Conservation (phyloP, 2,113 vertebrate genomes). For the Dasyurus viverrinus region DNA sequence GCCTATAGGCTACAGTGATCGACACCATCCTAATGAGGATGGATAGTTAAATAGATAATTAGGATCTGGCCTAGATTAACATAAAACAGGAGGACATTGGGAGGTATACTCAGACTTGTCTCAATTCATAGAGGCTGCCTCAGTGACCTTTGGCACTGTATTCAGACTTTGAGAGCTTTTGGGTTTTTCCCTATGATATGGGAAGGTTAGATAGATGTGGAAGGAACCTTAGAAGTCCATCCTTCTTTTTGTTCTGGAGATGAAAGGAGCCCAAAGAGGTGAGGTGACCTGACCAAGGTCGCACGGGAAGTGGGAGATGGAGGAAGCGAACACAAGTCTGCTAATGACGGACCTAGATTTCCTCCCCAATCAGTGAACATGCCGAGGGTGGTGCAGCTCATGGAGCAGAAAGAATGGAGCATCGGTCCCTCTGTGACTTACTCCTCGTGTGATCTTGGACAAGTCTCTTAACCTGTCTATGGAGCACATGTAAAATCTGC, state of each 20-base stretch:
- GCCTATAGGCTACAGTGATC: background rate
- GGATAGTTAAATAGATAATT: slow-evolving; percentile 30
- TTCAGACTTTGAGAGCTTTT: background rate
- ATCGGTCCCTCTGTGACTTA: no score
- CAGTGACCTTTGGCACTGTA: background rate
- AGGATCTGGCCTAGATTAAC: slow-evolving; percentile 26
- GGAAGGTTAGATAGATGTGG: background rate
- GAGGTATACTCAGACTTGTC: background rate
- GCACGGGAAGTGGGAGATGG: background rate
- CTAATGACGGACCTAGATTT: background rate
- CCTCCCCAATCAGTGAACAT: background rate
- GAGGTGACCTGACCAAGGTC: background rate
- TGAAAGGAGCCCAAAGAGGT: background rate
- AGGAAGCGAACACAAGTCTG: background rate
- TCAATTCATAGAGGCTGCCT: background rate
- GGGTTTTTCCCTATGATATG: background rate
- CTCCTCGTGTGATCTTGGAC: background rate
- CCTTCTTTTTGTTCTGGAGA: background rate
- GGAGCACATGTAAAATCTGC: background rate
- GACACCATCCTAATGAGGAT: slow-evolving; percentile 48
- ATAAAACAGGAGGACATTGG: background rate
- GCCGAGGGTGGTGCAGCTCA: no score
- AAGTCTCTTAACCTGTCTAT: background rate
- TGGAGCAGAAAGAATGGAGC: background rate
- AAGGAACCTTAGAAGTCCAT: background rate